Evolutionary conservation across 2,113 vertebrate species (phyloP), one percentile per base, ranked within the genome.

Genomic region (Elaphurus davidianus): DNA sequence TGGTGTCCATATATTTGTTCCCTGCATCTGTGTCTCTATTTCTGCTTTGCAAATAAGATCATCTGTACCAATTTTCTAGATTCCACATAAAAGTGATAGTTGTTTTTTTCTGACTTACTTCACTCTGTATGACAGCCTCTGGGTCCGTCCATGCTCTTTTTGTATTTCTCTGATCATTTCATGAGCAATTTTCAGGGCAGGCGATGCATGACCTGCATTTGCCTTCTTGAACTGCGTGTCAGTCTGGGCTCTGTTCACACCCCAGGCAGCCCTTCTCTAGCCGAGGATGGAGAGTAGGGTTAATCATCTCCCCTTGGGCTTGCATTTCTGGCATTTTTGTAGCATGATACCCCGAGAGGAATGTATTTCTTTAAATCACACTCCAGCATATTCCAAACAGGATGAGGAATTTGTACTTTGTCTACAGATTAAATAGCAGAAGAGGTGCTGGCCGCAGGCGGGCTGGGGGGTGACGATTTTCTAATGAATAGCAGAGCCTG

Each of bases 321-420:
- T 59, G 36, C 95, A 96, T 98, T 91, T 87, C 98, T 97, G 94
- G 90, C 97, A 97, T 98, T 98, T 96, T 92, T 98, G 94, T 43
- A 95, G 98, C 98, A 40, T 97, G 94, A 97, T 74, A 27, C 96
- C 87, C 57, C 7, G 43, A 33, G 84, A 96, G 54, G 96, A 85
- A 74, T 96, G 92, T n/a, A 16, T 98, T 98, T 96, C 95, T 96
- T 96, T 71, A 4, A 92, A 76, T 96, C 94, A 47, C 83, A 43
- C 97, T 92, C 97, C 0, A 2, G 36, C 59, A 10, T 84, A 87
- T 96, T 98, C 97, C 91, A 97, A 98, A 97, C 91, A 82, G 76
- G 93, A 79, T 52, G 76, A 89, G 71, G 91, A 93, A 82, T 88
- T 94, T 84, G 55, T 97, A 92, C 92, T 94, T 95, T 90, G 94